These are phyloP conservation scores for Ondatra zibethicus DNA, from an alignment of 2,113 vertebrate species.

Conservation along the genomic window DNA sequence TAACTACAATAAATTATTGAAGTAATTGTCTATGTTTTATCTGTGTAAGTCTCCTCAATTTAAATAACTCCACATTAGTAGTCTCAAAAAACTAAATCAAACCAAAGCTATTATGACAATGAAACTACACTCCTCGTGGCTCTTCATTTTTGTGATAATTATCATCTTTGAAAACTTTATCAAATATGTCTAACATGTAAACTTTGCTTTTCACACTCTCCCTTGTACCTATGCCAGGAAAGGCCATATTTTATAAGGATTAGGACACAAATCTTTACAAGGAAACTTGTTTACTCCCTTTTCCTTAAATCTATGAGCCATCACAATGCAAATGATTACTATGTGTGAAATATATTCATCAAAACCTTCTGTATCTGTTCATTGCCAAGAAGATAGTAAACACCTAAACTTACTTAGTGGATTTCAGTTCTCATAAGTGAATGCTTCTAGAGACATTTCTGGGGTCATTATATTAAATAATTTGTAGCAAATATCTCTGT, in stretches of 20 bases:
- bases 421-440: neutral
- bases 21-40: neutral
- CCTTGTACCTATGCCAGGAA: neutral
- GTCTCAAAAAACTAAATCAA: neutral
- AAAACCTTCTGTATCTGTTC: neutral
- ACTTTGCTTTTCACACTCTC: neutral
- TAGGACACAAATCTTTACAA: neutral
- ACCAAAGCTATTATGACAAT: neutral
- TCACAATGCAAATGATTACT: neutral
- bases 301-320: neutral
- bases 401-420: neutral
- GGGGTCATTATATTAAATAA: neutral
- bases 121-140: accelerated
- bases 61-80: neutral
- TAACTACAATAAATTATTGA: neutral
- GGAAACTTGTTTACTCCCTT: accelerated
- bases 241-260: neutral
- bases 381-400: neutral
- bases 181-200: accelerated
- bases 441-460: neutral
- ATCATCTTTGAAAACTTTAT: neutral
- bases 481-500: neutral
- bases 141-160: neutral
- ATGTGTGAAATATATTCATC: neutral
- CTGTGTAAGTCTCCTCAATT: neutral